phyloP scores from a whole-genome alignment of 2,888 invertebrate species.

The Tuberolachnus salignus region DNA sequence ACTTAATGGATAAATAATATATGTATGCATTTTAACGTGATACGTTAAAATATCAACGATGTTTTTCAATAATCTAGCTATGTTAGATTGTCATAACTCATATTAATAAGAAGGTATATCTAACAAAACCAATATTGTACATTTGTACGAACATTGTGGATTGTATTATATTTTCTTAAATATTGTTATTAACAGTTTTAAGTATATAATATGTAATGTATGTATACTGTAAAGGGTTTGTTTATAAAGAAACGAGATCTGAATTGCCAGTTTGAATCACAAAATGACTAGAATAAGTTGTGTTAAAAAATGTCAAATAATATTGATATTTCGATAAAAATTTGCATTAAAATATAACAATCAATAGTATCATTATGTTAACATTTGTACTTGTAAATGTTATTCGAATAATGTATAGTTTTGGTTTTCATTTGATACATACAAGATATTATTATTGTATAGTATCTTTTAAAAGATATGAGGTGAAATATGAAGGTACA shows the following conservation, averaged over 20 bases:
- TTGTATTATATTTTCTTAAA: constrained; percentile 3
- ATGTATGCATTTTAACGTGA: not conserved
- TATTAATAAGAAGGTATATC: not conserved
- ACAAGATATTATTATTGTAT: not conserved
- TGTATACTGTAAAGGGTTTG: constrained; percentile 8
- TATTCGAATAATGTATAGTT: constrained; percentile 4
- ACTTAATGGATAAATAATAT: constrained; percentile 14
- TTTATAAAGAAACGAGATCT: constrained; percentile 45
- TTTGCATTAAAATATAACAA: not conserved
- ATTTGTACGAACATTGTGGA: constrained; percentile 5
- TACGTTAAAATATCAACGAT: constrained; percentile 23
- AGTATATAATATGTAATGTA: not conserved
- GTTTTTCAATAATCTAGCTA: constrained; percentile 45
- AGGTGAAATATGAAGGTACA: constrained; percentile 8
- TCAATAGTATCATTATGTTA: constrained; percentile 4
- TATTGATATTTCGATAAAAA: constrained; percentile 22
- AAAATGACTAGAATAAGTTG: constrained; percentile 48
- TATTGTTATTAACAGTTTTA: constrained; percentile 8
- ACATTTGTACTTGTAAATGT: constrained; percentile 47
- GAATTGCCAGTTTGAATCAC: constrained; percentile 46
- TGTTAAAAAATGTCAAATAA: constrained; percentile 10
- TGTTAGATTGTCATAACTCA: constrained; percentile 54
- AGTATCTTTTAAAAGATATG: constrained; percentile 3
- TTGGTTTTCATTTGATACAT: not conserved
- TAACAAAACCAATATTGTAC: constrained; percentile 41